Evolutionary conservation across 2,797 vertebrate genomes (phyloP).

Genomic region (Pachyuromys duprasi): DNA sequence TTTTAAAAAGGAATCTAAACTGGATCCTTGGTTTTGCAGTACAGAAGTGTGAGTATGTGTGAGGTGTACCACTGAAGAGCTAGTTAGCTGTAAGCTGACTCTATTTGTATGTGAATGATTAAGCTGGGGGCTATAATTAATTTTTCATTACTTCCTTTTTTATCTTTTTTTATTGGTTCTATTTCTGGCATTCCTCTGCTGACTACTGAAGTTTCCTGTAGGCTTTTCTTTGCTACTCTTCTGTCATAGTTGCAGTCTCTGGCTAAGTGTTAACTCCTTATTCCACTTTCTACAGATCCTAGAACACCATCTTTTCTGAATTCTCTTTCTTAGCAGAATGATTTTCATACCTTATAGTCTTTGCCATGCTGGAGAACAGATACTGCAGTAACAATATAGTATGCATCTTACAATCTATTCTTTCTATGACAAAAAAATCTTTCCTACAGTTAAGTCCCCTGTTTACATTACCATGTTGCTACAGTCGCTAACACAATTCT

Average conservation of each 20-base stretch:
- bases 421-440: not conserved
- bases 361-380: not conserved
- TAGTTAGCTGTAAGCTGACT: not conserved
- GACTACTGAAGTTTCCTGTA: slow-evolving; percentile 42
- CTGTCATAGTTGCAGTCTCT: slow-evolving; percentile 38
- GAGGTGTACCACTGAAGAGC: slow-evolving; percentile 24
- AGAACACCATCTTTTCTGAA: not conserved
- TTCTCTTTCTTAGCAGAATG: not conserved
- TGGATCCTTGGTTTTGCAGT: slow-evolving; percentile 33
- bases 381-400: not conserved
- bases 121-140: slow-evolving; percentile 39
- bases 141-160: slow-evolving; percentile 70
- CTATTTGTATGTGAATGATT: slow-evolving; percentile 18
- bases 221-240: not conserved
- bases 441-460: not conserved
- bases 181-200: slow-evolving; percentile 44
- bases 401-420: not conserved
- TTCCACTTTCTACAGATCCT: slow-evolving; percentile 30
- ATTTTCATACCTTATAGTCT: not conserved
- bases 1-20: slow-evolving; percentile 13
- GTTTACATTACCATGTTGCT: not conserved
- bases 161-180: slow-evolving; percentile 41
- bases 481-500: slow-evolving; percentile 19
- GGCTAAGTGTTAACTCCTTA: slow-evolving; percentile 40
- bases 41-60: slow-evolving; percentile 29